Base-by-base conservation (phyloP, 2,113 vertebrate genomes). In the Capra hircus region DNA sequence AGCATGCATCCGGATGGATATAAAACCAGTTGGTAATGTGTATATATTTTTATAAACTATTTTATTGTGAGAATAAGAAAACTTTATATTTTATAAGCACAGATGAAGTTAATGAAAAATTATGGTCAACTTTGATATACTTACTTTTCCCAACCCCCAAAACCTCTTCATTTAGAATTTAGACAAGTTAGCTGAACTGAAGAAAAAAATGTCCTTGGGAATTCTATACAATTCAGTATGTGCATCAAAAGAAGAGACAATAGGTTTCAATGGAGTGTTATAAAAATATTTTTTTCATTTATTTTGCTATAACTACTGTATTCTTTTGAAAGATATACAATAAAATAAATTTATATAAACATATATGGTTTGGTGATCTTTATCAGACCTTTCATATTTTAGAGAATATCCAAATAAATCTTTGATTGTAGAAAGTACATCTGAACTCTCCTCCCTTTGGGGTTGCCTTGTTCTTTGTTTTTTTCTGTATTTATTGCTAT, bases 91-190 rank as follows among this genome's bases (percentile, higher is more conserved):
- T 88, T 87, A 64, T 36, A 77, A 89, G 33, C 84, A 52, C 27
- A 83, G 48, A 77, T 77, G 25, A 86, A 82, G 48, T 93, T 96
- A 74, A 95, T 91, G 14, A 95, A 62, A 97, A 94, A 82, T n/a
- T 10, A 45, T n/a, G 36, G 57, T 60, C 43, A 77, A 52, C 25
- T 77, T 36, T 91, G 52, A 10, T 82, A 86, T 45, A 90, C 50
- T 60, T 33, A 78, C 7, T 88, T 93, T 94, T 77, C 25, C 52
- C 62, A 67, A 80, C 45, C 21, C 6, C 36, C 48, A 53, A 50
- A 81, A 91, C 64, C 48, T 91, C 48, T 67, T 81, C 64, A 43
- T 3, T 93, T 93, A 96, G 5, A 91, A 96, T 89, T 96, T 74
- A 55, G 16, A 50, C 6, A 90, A 88, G 59, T 64, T 81, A 88